Conservation (phyloP, 1,140 invertebrate species). For the Goniozus legneri region DNA sequence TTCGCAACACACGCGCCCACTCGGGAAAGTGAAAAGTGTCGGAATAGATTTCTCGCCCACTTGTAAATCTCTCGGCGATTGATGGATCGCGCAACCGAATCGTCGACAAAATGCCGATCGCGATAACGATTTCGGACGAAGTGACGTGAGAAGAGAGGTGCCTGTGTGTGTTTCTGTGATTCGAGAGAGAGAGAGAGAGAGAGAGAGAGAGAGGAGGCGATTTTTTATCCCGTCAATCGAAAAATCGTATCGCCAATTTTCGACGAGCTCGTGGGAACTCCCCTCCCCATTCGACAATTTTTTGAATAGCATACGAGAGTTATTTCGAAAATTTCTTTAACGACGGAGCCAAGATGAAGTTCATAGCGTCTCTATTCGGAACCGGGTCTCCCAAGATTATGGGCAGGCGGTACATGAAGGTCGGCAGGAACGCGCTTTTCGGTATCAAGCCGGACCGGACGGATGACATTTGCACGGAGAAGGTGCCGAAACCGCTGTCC, state of each 20-base stretch:
- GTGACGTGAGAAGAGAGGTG: too few species aligned
- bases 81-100: too few species aligned
- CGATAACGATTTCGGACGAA: conserved; percentile 48
- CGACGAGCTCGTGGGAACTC: too few species aligned
- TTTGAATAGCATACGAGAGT: neutral
- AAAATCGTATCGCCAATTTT: neutral
- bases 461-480: conserved; percentile 48
- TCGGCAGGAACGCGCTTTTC: conserved; percentile 68
- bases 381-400: conserved; percentile 48
- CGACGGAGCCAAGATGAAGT: conserved; percentile 46
- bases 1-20: neutral
- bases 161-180: too few species aligned
- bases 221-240: neutral
- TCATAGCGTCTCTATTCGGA: conserved; percentile 47
- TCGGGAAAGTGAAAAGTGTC: neutral
- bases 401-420: conserved; percentile 69
- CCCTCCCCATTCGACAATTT: neutral
- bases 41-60: too few species aligned
- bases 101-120: too few species aligned
- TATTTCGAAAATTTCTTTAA: too few species aligned
- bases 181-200: neutral
- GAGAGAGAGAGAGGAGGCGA: neutral
- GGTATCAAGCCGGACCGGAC: conserved; percentile 54
- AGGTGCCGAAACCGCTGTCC: conserved; percentile 62
- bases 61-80: too few species aligned